Evolutionary conservation across 2,797 vertebrate species (phyloP).

Genomic region (Enteromius fasciolatus): DNA sequence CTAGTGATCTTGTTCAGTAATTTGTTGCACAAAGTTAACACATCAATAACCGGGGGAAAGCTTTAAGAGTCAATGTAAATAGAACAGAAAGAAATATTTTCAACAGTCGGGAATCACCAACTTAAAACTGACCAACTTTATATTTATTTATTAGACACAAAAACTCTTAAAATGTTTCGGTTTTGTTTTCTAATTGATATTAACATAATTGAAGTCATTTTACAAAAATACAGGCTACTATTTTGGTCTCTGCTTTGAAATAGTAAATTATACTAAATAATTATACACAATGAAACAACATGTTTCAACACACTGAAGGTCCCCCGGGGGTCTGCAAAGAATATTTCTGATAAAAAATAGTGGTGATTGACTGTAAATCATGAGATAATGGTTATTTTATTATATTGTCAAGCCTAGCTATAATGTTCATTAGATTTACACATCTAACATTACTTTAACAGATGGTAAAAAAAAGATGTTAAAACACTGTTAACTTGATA

Average conservation of each 20-base stretch:
- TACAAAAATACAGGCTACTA: not conserved
- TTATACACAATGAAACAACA: not conserved
- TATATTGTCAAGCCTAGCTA: not conserved
- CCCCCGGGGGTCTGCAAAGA: not conserved
- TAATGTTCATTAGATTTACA: not conserved
- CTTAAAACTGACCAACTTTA: not conserved
- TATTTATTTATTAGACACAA: not conserved
- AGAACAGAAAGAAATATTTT: not conserved
- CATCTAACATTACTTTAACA: not conserved
- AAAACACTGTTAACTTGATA: not conserved
- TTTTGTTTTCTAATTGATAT: not conserved
- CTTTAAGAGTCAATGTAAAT: not conserved
- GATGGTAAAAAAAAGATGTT: not conserved
- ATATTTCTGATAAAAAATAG: not conserved
- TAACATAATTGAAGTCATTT: not conserved
- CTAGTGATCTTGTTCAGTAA: not conserved
- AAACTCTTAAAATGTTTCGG: not conserved
- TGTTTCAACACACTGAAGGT: not conserved
- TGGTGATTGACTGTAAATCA: not conserved
- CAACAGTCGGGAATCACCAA: not conserved
- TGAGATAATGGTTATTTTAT: not conserved
- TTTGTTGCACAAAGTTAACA: not conserved
- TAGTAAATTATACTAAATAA: not conserved
- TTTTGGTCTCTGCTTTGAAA: not conserved
- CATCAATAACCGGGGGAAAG: not conserved